Evolutionary conservation across 2,113 vertebrate genomes (phyloP).

Genomic region (Prionailurus bengalensis): DNA sequence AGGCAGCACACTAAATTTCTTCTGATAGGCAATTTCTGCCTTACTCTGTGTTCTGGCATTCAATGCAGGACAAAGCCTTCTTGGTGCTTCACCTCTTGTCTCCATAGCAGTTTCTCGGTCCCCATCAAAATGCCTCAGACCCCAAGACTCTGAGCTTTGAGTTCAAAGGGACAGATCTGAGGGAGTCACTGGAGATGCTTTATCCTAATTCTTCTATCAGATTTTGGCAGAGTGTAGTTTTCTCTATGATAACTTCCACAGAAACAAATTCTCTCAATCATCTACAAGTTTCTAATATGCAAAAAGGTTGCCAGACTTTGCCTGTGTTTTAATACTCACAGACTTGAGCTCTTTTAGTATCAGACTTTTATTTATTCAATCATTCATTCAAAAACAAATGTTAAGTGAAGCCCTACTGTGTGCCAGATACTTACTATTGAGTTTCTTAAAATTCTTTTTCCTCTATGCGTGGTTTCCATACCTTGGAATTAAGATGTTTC

Average conservation of each 20-base stretch:
- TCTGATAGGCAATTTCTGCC: background rate
- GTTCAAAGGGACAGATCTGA: background rate
- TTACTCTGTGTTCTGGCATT: constrained; percentile 1
- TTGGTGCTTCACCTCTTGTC: background rate
- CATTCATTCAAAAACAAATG: background rate
- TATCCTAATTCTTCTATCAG: background rate
- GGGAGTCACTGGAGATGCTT: background rate
- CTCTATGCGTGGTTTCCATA: background rate
- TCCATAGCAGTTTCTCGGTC: background rate
- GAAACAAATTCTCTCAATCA: background rate
- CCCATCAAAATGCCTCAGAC: background rate
- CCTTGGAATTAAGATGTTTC: constrained; percentile 16
- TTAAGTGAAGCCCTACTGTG: background rate
- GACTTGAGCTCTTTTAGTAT: background rate
- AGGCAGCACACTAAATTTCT: background rate
- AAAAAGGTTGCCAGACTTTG: background rate
- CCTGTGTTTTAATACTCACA: background rate
- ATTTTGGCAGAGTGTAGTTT: background rate
- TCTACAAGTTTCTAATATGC: background rate
- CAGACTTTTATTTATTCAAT: background rate
- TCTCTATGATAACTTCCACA: background rate
- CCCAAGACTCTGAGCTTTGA: background rate
- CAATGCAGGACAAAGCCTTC: background rate
- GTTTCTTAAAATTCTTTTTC: constrained; percentile 23
- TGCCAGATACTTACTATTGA: background rate